Conservation (phyloP, 2,888 invertebrate genomes). For the Lomographa bimaculata region DNA sequence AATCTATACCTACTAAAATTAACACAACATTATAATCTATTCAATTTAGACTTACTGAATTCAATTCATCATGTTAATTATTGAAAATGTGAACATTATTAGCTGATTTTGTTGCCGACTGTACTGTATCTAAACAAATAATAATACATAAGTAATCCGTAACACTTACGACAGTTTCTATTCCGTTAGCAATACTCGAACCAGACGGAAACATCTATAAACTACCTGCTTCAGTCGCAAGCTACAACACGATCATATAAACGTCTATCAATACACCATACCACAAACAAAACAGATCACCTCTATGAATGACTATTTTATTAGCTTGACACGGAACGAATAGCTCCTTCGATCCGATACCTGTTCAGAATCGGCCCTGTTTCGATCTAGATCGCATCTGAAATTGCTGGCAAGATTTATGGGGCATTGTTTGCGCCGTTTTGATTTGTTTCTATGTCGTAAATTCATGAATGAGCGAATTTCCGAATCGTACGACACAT, state of each 20-base stretch:
- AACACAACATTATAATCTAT: no score
- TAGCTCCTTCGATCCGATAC: conserved; percentile 28
- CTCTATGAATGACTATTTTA: conserved; percentile 31
- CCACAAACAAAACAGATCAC: conserved; percentile 21
- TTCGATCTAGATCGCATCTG: conserved; percentile 59
- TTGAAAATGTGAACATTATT: no score
- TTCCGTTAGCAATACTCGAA: no score
- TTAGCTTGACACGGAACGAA: conserved; percentile 28
- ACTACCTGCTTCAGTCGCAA: not conserved
- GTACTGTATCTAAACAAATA: no score
- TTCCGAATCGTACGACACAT: conserved; percentile 40
- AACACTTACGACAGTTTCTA: no score
- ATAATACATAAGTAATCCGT: no score
- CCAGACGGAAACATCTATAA: not conserved
- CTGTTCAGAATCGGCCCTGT: conserved; percentile 37
- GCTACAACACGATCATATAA: conserved; percentile 9
- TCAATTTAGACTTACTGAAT: no score
- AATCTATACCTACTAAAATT: no score
- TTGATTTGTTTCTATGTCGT: conserved; percentile 67
- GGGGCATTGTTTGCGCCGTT: conserved; percentile 63
- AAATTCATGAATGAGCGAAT: conserved; percentile 62
- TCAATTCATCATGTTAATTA: no score
- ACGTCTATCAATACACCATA: conserved; percentile 10
- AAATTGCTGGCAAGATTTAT: conserved; percentile 71
- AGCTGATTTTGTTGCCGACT: no score